Evolutionary conservation across 30 jellyfish, hydroid and myxozoan genomes (phyloP).

Genomic region (Pseudorhiza aurosa): DNA sequence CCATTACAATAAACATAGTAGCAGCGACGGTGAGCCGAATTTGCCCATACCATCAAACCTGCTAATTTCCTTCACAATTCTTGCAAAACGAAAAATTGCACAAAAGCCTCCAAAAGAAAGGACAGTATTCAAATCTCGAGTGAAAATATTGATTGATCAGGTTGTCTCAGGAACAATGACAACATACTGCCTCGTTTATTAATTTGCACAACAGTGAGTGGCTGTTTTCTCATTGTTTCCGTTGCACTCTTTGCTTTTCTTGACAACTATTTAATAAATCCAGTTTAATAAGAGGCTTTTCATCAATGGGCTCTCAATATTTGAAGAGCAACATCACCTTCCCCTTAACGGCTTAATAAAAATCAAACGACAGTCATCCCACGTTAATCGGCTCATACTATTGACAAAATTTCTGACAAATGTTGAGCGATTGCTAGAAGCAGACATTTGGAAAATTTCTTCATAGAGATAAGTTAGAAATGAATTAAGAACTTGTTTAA

Average conservation of each 20-base stretch:
- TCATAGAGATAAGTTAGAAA: too few relatives aligned
- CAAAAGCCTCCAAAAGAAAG: too few relatives aligned
- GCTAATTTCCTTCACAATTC: too few relatives aligned
- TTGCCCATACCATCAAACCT: too few relatives aligned
- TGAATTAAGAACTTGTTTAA: too few relatives aligned
- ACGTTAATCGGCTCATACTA: not conserved
- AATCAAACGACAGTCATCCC: not conserved
- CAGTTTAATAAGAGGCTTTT: not conserved
- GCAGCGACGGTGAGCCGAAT: too few relatives aligned
- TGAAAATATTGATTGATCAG: slow-evolving; percentile 1
- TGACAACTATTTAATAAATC: not conserved
- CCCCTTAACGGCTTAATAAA: not conserved
- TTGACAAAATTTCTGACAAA: too few relatives aligned
- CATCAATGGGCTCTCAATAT: not conserved
- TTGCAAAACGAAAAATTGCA: too few relatives aligned
- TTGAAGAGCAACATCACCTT: not conserved
- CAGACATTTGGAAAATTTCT: too few relatives aligned
- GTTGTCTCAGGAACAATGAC: not conserved
- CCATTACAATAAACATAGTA: too few relatives aligned
- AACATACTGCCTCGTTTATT: not conserved
- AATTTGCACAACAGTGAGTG: not conserved
- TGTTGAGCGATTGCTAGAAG: too few relatives aligned
- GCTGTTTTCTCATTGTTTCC: not conserved
- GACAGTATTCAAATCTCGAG: not conserved
- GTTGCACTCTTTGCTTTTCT: not conserved